These are phyloP conservation scores for Tadarida brasiliensis DNA, from an alignment of 2,797 vertebrate species.

Conservation along the genomic window DNA sequence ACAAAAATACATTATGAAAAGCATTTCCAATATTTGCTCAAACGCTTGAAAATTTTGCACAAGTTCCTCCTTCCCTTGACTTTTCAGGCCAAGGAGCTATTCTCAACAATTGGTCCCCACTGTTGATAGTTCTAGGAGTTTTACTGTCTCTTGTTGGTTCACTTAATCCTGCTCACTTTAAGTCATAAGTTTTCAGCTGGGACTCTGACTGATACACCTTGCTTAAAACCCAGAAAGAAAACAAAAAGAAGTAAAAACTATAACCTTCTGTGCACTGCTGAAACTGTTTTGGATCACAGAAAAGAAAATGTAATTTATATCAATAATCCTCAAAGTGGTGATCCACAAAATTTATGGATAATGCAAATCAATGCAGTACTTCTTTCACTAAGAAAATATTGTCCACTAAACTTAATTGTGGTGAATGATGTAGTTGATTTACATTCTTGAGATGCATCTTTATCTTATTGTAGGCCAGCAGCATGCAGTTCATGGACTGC, in stretches of 20 bases:
- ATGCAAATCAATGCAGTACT: background rate
- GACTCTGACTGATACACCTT: background rate
- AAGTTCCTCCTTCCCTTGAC: background rate
- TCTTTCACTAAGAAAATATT: background rate
- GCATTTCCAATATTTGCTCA: background rate
- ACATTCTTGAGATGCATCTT: background rate
- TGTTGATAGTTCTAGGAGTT: fast-evolving
- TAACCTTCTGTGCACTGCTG: background rate
- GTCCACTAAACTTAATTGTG: background rate
- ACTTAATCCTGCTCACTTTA: background rate
- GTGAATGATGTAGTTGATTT: background rate
- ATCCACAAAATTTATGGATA: background rate
- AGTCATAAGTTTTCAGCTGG: background rate
- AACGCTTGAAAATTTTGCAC: background rate
- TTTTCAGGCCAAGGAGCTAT: background rate
- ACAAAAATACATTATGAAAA: background rate
- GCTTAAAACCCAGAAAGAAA: background rate
- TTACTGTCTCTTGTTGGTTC: background rate
- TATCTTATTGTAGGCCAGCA: background rate
- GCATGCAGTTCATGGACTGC: background rate
- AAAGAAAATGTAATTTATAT: background rate
- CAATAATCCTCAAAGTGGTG: background rate
- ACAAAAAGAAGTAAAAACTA: background rate
- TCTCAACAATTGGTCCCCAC: background rate
- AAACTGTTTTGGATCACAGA: background rate